These are phyloP conservation scores for Varroa destructor DNA, from an alignment of 1,140 invertebrate species.

Conservation along the genomic window DNA sequence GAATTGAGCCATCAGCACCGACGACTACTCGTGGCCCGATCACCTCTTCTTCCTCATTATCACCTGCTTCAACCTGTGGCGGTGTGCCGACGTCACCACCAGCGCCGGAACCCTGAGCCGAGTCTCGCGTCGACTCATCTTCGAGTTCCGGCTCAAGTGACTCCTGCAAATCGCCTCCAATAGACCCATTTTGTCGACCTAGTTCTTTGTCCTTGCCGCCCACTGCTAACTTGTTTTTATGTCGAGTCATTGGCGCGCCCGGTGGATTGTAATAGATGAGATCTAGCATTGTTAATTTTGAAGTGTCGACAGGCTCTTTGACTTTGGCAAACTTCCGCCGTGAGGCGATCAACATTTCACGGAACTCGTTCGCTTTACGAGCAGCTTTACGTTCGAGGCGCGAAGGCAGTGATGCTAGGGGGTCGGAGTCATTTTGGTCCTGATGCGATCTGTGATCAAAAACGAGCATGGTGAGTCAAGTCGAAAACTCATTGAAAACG, in stretches of 20 bases:
- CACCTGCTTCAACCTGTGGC: conserved; percentile 28
- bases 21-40: conserved; percentile 74
- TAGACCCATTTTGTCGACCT: conserved; percentile 15
- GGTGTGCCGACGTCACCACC: neutral
- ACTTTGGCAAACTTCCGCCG: conserved; percentile 27
- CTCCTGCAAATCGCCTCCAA: conserved; percentile 30
- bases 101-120: no score
- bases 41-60: conserved; percentile 43
- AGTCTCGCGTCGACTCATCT: conserved; percentile 4
- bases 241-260: conserved; percentile 1
- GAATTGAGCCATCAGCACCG: conserved; percentile 67
- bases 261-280: conserved; percentile 40
- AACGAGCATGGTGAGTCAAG: no score
- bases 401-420: neutral
- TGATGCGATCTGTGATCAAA: no score
- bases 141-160: conserved; percentile 1
- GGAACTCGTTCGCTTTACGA: conserved; percentile 13
- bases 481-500: no score
- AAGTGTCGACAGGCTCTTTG: conserved; percentile 34
- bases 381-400: neutral
- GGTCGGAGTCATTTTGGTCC: no score
- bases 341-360: conserved; percentile 21
- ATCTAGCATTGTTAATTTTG: conserved; percentile 40
- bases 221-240: conserved; percentile 33
- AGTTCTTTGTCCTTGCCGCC: conserved; percentile 34